phyloP scores from a whole-genome alignment of 2,797 vertebrate genomes.

The Gallinago nigripennis region DNA sequence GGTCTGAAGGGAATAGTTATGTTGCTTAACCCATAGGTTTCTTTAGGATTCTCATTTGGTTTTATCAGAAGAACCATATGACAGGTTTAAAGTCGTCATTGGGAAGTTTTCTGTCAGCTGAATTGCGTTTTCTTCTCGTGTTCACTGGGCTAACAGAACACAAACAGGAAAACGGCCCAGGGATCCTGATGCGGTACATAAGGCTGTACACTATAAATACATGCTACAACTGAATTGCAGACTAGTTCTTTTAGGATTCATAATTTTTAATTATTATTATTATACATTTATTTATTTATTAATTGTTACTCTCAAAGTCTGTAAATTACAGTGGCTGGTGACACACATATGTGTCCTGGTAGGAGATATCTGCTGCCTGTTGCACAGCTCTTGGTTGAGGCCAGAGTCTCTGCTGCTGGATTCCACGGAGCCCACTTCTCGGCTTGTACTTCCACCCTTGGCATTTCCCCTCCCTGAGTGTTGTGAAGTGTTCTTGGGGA shows the following conservation, averaged over 20 bases:
- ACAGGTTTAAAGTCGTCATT: not conserved
- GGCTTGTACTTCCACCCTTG: not conserved
- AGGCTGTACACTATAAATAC: not conserved
- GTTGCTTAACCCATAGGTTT: not conserved
- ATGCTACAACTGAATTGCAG: not conserved
- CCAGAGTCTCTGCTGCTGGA: not conserved
- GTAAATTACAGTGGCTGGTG: not conserved
- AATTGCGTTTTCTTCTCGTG: not conserved
- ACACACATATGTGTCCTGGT: not conserved
- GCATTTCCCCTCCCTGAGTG: not conserved
- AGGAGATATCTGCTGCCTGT: not conserved
- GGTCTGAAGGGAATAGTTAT: not conserved
- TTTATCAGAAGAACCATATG: not conserved
- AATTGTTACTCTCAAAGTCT: not conserved
- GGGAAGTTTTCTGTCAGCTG: not conserved
- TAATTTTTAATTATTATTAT: not conserved
- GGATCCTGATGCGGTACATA: not conserved
- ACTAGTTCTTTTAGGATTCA: not conserved
- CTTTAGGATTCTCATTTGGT: not conserved
- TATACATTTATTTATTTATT: not conserved
- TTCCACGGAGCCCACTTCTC: not conserved
- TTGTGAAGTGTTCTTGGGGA: not conserved
- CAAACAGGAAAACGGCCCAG: not conserved
- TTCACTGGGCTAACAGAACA: not conserved
- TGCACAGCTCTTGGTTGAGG: not conserved